phyloP scores from a whole-genome alignment of 2,888 invertebrate species.

The Dasypolia templi region DNA sequence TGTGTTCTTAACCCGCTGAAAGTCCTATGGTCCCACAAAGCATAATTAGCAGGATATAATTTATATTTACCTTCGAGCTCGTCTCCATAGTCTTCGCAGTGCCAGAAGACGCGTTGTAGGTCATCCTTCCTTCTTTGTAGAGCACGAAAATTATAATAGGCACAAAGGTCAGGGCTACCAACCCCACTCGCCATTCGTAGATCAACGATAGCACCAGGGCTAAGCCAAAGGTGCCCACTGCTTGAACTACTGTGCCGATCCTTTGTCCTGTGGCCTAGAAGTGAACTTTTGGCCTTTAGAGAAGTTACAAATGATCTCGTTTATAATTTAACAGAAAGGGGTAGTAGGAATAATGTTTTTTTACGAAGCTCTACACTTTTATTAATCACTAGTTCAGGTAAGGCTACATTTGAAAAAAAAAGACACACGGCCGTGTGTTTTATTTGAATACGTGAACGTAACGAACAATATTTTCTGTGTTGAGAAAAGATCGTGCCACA shows the following conservation, averaged over 20 bases:
- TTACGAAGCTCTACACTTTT: no score
- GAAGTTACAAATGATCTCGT: neutral
- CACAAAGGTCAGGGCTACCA: conserved; percentile 93
- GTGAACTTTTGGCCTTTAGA: neutral
- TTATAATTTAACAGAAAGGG: neutral
- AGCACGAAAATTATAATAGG: conserved; percentile 93
- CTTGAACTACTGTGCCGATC: conserved; percentile 94
- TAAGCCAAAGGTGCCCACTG: conserved; percentile 92
- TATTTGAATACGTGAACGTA: no score
- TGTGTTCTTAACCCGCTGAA: no score
- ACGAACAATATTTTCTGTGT: no score
- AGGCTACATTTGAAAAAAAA: no score
- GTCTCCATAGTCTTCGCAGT: conserved; percentile 93
- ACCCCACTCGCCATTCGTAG: conserved; percentile 94
- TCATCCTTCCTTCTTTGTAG: conserved; percentile 92
- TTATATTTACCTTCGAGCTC: conserved; percentile 93
- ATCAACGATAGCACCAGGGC: conserved; percentile 92
- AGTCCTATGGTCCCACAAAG: neutral
- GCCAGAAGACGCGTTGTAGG: conserved; percentile 92
- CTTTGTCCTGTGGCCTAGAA: conserved; percentile 94
- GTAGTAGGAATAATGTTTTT: no score
- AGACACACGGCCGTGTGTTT: no score
- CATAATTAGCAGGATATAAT: neutral
- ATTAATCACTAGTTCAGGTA: no score
- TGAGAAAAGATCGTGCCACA: no score